These are phyloP conservation scores for Drosophila formosana DNA, from an alignment of 2,888 invertebrate genomes.

Conservation along the genomic window DNA sequence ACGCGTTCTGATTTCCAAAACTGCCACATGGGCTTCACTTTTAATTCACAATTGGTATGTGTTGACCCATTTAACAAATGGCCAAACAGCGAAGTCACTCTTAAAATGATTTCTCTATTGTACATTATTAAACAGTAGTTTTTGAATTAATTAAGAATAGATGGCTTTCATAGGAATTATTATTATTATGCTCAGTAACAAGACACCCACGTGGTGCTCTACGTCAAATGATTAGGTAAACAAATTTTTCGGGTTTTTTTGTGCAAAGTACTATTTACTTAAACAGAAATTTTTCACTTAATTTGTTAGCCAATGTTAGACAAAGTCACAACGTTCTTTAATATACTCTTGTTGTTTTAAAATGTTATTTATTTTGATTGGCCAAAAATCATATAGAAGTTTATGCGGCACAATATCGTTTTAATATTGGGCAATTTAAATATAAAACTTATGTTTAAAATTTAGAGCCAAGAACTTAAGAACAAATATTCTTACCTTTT, in stretches of 20 bases:
- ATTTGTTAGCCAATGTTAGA: too few species aligned
- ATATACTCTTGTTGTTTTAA: too few species aligned
- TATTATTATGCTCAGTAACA: too few species aligned
- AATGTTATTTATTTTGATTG: too few species aligned
- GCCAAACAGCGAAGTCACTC: conserved; percentile 6
- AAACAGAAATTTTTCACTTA: too few species aligned
- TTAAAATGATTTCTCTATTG: conserved; percentile 8
- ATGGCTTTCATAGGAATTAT: too few species aligned
- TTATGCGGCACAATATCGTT: too few species aligned
- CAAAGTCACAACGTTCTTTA: too few species aligned
- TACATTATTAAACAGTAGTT: neutral
- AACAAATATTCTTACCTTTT: neutral
- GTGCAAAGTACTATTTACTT: too few species aligned
- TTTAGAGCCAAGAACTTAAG: neutral
- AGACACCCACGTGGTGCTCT: neutral
- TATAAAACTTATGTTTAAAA: neutral
- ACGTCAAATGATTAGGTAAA: neutral
- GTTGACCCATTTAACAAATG: conserved; percentile 35
- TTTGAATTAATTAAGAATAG: neutral
- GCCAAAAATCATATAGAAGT: too few species aligned
- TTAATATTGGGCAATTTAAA: neutral
- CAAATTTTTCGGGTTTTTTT: too few species aligned
- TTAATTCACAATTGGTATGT: conserved; percentile 21
- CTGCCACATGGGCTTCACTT: conserved; percentile 9
- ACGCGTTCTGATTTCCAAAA: neutral